Evolutionary conservation across 2,113 vertebrate species (phyloP).

Genomic region (Rallus limicola): DNA sequence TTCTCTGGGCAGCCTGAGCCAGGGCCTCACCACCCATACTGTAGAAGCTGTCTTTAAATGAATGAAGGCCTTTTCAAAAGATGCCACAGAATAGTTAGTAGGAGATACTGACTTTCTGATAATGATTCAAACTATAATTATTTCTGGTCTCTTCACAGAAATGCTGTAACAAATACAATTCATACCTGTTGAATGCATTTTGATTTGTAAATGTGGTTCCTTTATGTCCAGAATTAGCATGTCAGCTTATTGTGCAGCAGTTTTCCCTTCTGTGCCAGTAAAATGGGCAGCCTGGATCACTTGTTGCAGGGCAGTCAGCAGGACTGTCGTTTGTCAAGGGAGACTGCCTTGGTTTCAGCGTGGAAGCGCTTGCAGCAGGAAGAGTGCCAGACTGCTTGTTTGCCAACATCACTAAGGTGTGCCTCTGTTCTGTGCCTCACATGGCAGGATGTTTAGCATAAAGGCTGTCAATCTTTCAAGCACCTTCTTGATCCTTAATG

Average conservation of each 20-base stretch:
- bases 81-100: background rate
- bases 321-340: background rate
- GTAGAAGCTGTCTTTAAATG: background rate
- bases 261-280: background rate
- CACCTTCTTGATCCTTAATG: background rate
- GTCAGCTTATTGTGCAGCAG: background rate
- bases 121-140: background rate
- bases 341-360: background rate
- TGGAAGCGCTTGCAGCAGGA: background rate
- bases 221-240: background rate
- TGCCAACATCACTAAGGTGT: background rate
- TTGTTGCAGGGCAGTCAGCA: background rate
- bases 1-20: too few species aligned
- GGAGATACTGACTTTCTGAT: background rate
- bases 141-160: background rate
- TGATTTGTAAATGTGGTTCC: background rate
- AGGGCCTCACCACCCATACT: too few species aligned
- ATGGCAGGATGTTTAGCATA: background rate
- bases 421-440: background rate
- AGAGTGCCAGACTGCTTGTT: background rate
- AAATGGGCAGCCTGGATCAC: background rate
- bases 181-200: background rate
- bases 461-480: background rate
- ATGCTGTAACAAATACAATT: background rate
- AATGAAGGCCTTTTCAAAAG: background rate